A percentile compares a stretch with the other conserved stretches of the same genome.
phyloP scores from a whole-genome alignment of 2,888 invertebrate genomes.

The Smittia sp. region DNA sequence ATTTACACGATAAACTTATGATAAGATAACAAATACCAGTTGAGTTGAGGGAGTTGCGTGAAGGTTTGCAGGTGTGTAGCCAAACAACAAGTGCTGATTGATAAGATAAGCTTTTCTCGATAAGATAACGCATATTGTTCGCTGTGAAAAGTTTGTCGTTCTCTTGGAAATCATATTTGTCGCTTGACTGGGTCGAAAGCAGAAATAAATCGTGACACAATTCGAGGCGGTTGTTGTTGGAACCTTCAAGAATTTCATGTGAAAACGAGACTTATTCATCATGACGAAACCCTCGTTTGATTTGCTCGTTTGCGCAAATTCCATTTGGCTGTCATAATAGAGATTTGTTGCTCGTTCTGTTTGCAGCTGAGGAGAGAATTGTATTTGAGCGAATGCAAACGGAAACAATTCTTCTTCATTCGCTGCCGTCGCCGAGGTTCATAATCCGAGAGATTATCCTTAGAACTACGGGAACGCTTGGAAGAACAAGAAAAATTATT shows the following conservation, averaged over 20 bases:
- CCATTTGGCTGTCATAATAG: constrained; percentile 1
- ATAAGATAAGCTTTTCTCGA: constrained; percentile 11
- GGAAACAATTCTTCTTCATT: neutral
- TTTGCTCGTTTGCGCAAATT: neutral
- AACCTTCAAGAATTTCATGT: neutral
- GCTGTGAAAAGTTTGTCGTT: neutral
- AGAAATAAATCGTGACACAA: constrained; percentile 40
- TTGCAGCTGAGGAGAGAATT: neutral
- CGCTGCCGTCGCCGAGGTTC: neutral
- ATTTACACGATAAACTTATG: neutral
- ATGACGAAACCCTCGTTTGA: neutral
- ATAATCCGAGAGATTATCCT: neutral
- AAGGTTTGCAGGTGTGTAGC: neutral
- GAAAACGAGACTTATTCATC: neutral
- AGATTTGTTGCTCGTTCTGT: neutral
- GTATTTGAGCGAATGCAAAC: no score
- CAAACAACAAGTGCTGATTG: neutral
- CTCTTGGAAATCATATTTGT: neutral
- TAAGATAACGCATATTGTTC: neutral
- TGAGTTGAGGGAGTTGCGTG: neutral
- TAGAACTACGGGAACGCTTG: no score
- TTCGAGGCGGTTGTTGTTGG: neutral
- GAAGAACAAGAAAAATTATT: no score
- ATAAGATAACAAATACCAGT: constrained; percentile 9
- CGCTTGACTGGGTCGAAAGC: neutral